Conservation (phyloP, 2,797 vertebrate genomes). For the Galaxias olidus region DNA sequence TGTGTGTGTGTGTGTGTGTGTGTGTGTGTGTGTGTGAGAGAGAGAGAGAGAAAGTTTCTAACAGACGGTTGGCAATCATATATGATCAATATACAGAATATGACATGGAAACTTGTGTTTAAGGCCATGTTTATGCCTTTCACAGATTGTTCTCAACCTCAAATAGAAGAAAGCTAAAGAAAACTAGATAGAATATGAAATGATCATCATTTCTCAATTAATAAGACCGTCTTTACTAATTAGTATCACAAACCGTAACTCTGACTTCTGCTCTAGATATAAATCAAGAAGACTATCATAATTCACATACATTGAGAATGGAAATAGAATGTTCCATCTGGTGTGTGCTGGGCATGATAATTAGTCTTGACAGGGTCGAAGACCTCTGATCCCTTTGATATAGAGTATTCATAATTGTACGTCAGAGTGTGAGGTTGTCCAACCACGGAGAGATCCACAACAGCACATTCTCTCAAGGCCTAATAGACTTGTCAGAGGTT, state of each 20-base stretch:
- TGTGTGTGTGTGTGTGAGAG: background rate
- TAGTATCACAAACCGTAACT: no score
- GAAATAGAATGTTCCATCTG: slow-evolving; percentile 16
- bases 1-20: background rate
- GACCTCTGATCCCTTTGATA: slow-evolving; percentile 30
- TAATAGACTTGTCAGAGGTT: slow-evolving; percentile 24
- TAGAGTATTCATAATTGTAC: slow-evolving; percentile 20
- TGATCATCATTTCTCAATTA: no score
- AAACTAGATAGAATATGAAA: no score
- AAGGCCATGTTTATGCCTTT: no score
- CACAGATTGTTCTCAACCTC: no score
- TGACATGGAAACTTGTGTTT: no score
- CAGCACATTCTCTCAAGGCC: slow-evolving; percentile 26
- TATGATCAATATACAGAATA: no score
- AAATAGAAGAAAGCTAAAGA: no score
- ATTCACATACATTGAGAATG: slow-evolving; percentile 8
- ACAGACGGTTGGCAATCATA: no score
- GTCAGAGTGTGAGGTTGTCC: slow-evolving; percentile 8
- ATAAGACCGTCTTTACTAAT: no score
- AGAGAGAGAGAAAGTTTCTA: background rate
- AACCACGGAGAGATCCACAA: slow-evolving; percentile 28
- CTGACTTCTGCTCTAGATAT: no score
- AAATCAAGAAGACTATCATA: no score
- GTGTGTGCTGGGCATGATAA: slow-evolving; percentile 32
- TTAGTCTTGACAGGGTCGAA: slow-evolving; percentile 28